Base-by-base conservation (phyloP, 2,888 invertebrate species). In the Drosophila pullipes region DNA sequence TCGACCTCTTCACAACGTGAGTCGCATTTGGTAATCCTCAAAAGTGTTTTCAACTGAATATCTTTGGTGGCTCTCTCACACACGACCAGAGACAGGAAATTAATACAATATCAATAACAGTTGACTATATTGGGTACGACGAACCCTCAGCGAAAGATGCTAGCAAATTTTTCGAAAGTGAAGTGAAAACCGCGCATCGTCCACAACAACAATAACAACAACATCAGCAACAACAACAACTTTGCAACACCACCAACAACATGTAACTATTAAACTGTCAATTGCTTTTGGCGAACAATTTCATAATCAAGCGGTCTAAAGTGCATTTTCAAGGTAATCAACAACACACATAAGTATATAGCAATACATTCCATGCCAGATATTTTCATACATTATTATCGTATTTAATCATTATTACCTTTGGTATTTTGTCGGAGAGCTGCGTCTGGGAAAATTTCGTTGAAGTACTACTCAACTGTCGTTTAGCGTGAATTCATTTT, bases 51-150 rank as follows among this genome's bases (percentile, higher is more conserved):
- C 60, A 60, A 66, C 53, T 64, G 64, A 76, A 76, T 68, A 35
- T 53, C 47, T 47, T 47, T 47, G 25, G 47, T 16, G 47, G 25
- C 47, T 47, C 47, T 25, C 47, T 9, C 16, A 47, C 47, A 47
- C 9, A 25, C 25, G 35, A 16, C n/a, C 4, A 44, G 57, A 39
- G 68, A 78, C 83, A 85, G 83, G 85, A 84, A 82, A 84, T 85
- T 78, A 80, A 82, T 88, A 77, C 81, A 76, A 69, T 82, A 73
- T 82, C 80, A 79, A 78, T 81, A 61, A 37, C 81, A 65, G 73
- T 78, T 57, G 81, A 70, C 65, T 22, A 28, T 18, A 18, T 16
- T 65, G 31, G 78, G 58, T 69, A 39, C 71, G 69, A 66, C 67
- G 78, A 86, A 86, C 78, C 78, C 39, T 31, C 6, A 10, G 31